Percentiles rank a stretch among this genome's conserved stretches.
These are phyloP conservation scores for Etheostoma nigrum DNA, from an alignment of 2,797 vertebrate species.

Conservation along the genomic window DNA sequence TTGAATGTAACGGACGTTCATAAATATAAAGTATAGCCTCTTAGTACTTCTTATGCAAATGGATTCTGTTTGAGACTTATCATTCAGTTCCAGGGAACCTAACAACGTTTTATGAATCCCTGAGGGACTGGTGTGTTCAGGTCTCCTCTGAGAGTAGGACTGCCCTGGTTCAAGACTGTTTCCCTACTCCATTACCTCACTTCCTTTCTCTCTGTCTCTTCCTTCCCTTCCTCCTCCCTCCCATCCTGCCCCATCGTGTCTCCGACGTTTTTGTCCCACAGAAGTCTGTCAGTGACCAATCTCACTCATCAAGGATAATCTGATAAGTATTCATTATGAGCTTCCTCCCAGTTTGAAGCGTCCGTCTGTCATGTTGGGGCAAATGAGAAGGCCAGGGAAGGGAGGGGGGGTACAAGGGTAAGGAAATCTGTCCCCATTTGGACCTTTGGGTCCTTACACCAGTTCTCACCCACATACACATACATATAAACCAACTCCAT, in stretches of 20 bases:
- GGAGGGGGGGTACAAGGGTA: neutral
- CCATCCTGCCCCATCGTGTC: slow-evolving; percentile 17
- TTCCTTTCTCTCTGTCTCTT: slow-evolving; percentile 9
- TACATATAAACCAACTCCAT: neutral
- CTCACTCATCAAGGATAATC: slow-evolving; percentile 62
- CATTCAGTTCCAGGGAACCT: neutral
- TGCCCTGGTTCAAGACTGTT: neutral
- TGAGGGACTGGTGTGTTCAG: slow-evolving; percentile 3
- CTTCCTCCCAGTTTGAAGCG: slow-evolving; percentile 36
- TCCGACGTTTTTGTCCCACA: slow-evolving; percentile 19
- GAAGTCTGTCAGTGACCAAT: slow-evolving; percentile 60
- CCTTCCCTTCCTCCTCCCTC: slow-evolving; percentile 4
- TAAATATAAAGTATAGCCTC: neutral
- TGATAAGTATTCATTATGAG: slow-evolving; percentile 56
- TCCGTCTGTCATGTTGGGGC: slow-evolving; percentile 34
- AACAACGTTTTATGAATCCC: neutral
- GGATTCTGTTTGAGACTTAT: neutral
- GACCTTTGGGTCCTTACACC: neutral
- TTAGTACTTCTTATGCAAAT: neutral
- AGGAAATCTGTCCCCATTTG: slow-evolving; percentile 16
- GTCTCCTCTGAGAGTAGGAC: neutral
- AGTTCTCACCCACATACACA: neutral
- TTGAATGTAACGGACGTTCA: too few species aligned
- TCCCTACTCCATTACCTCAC: neutral
- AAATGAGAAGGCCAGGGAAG: slow-evolving; percentile 3